Conservation (phyloP, 1,140 invertebrate genomes). For the Conus betulinus region DNA sequence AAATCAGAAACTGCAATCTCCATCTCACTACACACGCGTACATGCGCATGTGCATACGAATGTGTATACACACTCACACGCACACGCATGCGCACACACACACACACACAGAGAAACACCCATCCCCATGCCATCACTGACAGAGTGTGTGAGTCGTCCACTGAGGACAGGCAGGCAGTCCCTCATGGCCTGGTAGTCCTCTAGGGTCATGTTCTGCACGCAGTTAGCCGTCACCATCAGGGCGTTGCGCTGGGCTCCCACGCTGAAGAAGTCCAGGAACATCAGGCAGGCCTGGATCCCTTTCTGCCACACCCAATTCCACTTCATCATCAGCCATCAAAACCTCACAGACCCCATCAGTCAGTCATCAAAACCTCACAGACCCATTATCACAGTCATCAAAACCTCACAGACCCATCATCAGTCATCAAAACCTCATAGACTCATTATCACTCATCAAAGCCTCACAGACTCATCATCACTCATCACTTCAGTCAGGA, state of each 20-base stretch:
- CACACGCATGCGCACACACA: background rate
- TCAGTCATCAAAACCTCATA: too few relatives aligned
- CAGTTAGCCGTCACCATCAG: slow-evolving; percentile 97
- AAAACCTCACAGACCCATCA: too few relatives aligned
- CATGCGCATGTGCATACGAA: background rate
- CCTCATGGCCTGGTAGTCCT: slow-evolving; percentile 94
- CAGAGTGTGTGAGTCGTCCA: slow-evolving; percentile 90
- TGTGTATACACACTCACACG: background rate
- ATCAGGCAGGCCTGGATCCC: slow-evolving; percentile 96
- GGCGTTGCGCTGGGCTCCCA: slow-evolving; percentile 92
- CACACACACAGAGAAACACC: too few relatives aligned
- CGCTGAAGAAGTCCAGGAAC: slow-evolving; percentile 98
- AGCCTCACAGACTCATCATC: too few relatives aligned
- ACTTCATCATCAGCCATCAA: too few relatives aligned
- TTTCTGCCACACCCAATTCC: slow-evolving; percentile 78
- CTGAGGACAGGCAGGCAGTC: slow-evolving; percentile 92
- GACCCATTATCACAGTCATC: too few relatives aligned
- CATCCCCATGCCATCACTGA: slow-evolving; percentile 55
- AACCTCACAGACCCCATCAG: too few relatives aligned
- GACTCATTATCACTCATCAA: too few relatives aligned
- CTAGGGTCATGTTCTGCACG: slow-evolving; percentile 93
- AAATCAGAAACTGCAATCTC: background rate
- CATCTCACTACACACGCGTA: background rate
- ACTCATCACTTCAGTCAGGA: too few relatives aligned
- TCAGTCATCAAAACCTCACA: too few relatives aligned